These are phyloP conservation scores for Actias luna DNA, from an alignment of 2,888 invertebrate species.

Conservation along the genomic window DNA sequence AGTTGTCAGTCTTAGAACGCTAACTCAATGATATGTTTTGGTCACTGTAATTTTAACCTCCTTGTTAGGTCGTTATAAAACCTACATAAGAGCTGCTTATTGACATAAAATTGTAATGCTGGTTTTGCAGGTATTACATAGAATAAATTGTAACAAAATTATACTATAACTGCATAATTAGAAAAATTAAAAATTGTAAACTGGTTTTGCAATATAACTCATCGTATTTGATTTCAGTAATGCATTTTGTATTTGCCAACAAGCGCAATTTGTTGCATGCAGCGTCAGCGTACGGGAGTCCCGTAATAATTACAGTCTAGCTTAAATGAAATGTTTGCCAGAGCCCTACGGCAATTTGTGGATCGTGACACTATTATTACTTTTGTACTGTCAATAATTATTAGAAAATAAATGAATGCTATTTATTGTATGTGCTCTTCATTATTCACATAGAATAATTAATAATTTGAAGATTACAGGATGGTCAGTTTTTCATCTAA, in stretches of 20 bases:
- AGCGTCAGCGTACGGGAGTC: conserved; percentile 28
- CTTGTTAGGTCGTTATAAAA: no score
- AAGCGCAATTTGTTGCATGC: conserved; percentile 18
- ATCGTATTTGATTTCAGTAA: conserved; percentile 17
- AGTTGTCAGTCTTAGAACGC: no score
- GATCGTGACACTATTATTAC: conserved; percentile 38
- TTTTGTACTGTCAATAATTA: conserved; percentile 35
- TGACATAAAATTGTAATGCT: no score
- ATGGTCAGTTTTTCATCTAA: background rate
- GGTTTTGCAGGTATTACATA: no score
- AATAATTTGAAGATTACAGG: background rate
- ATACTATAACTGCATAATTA: background rate
- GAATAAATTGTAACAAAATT: no score
- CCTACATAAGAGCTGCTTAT: no score
- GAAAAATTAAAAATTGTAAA: background rate
- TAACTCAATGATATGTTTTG: no score
- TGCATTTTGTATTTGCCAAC: conserved; percentile 27
- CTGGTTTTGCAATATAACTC: background rate
- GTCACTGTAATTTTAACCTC: no score
- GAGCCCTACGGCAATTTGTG: conserved; percentile 32
- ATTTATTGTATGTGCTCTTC: conserved; percentile 28
- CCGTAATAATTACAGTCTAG: conserved; percentile 36
- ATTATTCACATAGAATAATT: background rate
- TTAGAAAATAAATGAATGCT: conserved; percentile 29
- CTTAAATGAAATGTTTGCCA: conserved; percentile 43